phyloP scores from a whole-genome alignment of 2,888 invertebrate genomes.

The Eristalis pertinax region DNA sequence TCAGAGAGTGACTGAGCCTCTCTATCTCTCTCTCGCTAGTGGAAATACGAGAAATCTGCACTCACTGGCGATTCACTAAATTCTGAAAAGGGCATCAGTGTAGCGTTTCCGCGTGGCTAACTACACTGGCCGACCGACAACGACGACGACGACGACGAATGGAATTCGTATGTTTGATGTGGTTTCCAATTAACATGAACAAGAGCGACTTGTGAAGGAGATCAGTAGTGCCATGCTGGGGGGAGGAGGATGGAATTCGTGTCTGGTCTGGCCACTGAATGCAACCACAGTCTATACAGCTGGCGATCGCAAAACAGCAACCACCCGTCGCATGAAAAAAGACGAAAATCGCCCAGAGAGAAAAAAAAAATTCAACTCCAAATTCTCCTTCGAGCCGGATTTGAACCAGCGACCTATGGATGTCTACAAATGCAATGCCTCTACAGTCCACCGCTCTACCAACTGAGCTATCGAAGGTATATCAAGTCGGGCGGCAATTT shows the following conservation, averaged over 20 bases:
- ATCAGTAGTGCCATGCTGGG: neutral
- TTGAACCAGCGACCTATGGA: constrained; percentile 88
- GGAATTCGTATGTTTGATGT: constrained; percentile 22
- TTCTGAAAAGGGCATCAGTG: constrained; percentile 27
- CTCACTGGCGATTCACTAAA: constrained; percentile 15
- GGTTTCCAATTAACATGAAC: constrained; percentile 23
- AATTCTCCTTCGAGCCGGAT: constrained; percentile 85
- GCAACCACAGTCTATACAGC: too few species aligned
- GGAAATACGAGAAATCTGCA: constrained; percentile 41
- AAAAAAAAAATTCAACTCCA: neutral
- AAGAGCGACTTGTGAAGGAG: neutral
- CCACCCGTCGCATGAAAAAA: too few species aligned
- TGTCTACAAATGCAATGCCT: constrained; percentile 75
- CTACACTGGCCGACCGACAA: neutral
- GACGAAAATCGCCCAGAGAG: too few species aligned
- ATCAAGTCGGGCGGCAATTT: neutral
- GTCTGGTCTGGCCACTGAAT: too few species aligned
- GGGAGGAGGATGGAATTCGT: neutral
- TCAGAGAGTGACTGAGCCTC: constrained; percentile 22
- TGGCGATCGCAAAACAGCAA: too few species aligned
- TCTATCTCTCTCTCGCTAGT: constrained; percentile 29
- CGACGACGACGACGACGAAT: too few species aligned
- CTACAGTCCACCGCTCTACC: constrained; percentile 76
- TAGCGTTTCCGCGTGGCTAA: constrained; percentile 48
- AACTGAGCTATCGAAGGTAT: constrained; percentile 76